phyloP scores from a whole-genome alignment of 2,113 vertebrate genomes.

The Myanophis thanlyinensis region DNA sequence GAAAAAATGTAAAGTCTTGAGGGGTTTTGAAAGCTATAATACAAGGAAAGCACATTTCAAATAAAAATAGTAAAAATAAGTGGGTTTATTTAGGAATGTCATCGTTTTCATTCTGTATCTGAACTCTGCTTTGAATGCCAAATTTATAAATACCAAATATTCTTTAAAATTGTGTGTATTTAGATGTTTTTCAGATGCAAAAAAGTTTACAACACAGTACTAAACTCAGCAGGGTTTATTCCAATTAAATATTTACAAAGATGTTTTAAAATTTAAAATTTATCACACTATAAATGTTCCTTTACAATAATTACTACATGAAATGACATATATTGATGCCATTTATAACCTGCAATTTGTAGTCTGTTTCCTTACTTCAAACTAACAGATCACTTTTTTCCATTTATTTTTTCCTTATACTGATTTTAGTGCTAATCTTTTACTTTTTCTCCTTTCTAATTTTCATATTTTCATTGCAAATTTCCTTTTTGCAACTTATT shows the following conservation, averaged over 20 bases:
- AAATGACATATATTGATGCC: not conserved
- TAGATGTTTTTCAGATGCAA: not conserved
- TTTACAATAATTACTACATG: not conserved
- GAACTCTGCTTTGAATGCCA: not conserved
- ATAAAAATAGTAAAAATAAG: not conserved
- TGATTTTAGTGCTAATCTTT: not conserved
- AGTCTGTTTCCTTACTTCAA: not conserved
- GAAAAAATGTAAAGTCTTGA: not conserved
- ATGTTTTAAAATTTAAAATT: not conserved
- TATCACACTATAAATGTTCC: not conserved
- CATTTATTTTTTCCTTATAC: not conserved
- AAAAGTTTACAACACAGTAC: not conserved
- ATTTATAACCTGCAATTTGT: not conserved
- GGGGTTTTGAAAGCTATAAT: not conserved
- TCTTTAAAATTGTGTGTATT: not conserved
- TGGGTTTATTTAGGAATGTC: not conserved
- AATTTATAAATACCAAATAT: not conserved
- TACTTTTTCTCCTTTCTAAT: not conserved
- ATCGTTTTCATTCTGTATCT: no score
- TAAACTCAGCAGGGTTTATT: not conserved
- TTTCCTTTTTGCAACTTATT: constrained; percentile 1
- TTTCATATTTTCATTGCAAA: constrained; percentile 3
- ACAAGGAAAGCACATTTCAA: not conserved
- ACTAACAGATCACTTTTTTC: not conserved
- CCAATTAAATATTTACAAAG: not conserved